A percentile compares a stretch with the other conserved stretches of the same genome.
Conservation (phyloP, 2,888 invertebrate species). For the Tetragonisca angustula region DNA sequence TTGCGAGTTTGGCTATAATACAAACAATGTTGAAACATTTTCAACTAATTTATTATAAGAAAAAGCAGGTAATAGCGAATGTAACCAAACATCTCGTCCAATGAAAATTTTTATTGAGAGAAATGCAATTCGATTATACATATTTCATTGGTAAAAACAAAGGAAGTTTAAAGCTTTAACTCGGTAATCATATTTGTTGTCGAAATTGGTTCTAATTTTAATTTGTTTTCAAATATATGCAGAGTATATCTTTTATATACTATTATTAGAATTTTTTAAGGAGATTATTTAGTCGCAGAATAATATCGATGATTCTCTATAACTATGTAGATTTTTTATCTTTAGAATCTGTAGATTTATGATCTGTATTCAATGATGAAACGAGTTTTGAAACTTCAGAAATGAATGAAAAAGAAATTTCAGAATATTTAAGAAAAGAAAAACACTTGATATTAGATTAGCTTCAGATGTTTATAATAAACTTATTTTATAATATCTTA, state of each 20-base stretch:
- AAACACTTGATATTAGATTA: not conserved
- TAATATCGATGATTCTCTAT: not conserved
- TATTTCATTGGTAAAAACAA: not conserved
- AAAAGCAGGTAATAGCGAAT: not conserved
- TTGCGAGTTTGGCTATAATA: not conserved
- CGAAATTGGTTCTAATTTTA: not conserved
- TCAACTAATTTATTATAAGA: not conserved
- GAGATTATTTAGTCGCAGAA: not conserved
- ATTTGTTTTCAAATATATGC: not conserved
- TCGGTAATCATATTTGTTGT: not conserved
- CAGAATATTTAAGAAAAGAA: not conserved
- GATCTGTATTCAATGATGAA: no score
- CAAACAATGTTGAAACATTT: slow-evolving; percentile 1
- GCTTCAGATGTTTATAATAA: not conserved
- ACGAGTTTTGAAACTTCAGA: no score
- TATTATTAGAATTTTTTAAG: not conserved
- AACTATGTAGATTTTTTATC: not conserved
- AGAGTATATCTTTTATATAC: not conserved
- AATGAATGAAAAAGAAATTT: not conserved
- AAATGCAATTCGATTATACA: not conserved
- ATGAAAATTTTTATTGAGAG: not conserved
- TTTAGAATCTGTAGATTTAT: no score
- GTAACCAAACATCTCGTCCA: not conserved
- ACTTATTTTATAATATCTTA: not conserved
- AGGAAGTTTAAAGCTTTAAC: not conserved